Evolutionary conservation across 1,140 invertebrate genomes (phyloP).

Genomic region (Fopius arisanus): DNA sequence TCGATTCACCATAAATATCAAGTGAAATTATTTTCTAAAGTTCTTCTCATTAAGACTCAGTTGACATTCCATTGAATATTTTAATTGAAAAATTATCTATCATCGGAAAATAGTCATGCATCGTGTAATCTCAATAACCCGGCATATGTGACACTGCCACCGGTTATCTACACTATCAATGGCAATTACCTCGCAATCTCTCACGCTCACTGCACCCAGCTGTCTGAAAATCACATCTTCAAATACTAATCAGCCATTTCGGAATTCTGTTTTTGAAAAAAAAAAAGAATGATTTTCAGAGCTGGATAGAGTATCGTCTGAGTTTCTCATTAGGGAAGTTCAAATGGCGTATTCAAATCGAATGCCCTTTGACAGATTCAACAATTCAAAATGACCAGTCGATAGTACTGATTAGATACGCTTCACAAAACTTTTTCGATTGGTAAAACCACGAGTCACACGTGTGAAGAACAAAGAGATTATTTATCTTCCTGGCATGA

Average conservation of each 20-base stretch:
- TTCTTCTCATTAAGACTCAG: too few species aligned
- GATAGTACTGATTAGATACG: constrained; percentile 25
- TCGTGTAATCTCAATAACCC: background rate
- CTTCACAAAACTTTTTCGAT: constrained; percentile 14
- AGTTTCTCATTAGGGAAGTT: too few species aligned
- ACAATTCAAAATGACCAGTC: constrained; percentile 16
- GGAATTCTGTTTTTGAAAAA: too few species aligned
- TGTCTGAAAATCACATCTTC: background rate
- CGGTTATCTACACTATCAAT: background rate
- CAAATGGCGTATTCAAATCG: background rate
- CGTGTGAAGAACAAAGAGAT: background rate
- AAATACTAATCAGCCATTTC: too few species aligned
- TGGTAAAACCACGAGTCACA: constrained; percentile 7
- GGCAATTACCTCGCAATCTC: background rate
- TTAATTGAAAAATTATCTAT: background rate
- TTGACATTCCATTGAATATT: background rate
- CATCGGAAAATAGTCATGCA: background rate
- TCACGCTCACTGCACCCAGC: background rate
- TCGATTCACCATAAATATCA: too few species aligned
- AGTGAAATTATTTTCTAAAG: background rate
- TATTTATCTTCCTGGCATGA: too few species aligned
- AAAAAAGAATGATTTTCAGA: too few species aligned
- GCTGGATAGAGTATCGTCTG: too few species aligned
- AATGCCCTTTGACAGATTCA: background rate
- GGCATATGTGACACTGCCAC: constrained; percentile 6